These are phyloP conservation scores for Acanthopagrus latus DNA, from an alignment of 2,797 vertebrate species.

Conservation along the genomic window DNA sequence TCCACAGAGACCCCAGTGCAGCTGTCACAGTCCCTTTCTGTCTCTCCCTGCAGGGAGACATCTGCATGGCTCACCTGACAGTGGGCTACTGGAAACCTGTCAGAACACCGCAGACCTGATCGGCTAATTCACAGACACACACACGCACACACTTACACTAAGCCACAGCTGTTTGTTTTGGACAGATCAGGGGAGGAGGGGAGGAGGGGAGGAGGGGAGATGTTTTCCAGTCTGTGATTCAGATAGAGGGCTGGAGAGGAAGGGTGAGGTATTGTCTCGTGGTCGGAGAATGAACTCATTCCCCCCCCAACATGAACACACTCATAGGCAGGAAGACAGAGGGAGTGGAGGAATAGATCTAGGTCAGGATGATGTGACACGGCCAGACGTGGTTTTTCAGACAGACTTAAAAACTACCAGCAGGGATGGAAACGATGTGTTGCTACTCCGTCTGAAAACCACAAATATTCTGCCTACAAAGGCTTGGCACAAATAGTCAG, in stretches of 20 bases:
- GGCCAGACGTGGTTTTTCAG: constrained; percentile 74
- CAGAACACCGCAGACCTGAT: constrained; percentile 24
- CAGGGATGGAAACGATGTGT: constrained; percentile 71
- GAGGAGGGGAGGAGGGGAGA: constrained; percentile 44
- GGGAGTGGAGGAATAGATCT: constrained; percentile 47
- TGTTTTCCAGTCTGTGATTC: constrained; percentile 78
- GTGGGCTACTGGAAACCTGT: constrained; percentile 46
- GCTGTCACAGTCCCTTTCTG: not conserved
- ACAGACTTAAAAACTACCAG: constrained; percentile 66
- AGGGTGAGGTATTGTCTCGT: constrained; percentile 82
- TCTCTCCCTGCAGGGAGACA: constrained; percentile 28
- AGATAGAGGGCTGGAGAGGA: constrained; percentile 53
- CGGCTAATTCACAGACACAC: constrained; percentile 34
- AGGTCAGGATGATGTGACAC: constrained; percentile 75
- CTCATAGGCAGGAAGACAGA: constrained; percentile 44
- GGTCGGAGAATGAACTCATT: constrained; percentile 78
- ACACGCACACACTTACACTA: constrained; percentile 16
- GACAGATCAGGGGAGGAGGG: constrained; percentile 29
- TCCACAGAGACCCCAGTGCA: constrained; percentile 11
- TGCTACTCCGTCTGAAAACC: constrained; percentile 61
- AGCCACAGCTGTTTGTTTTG: constrained; percentile 71
- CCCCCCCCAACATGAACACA: constrained; percentile 55
- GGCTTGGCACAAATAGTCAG: constrained; percentile 37
- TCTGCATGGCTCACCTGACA: constrained; percentile 31
- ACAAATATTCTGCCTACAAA: constrained; percentile 68